phyloP scores from a whole-genome alignment of 1,140 invertebrate genomes.

The Euwallacea similis region DNA sequence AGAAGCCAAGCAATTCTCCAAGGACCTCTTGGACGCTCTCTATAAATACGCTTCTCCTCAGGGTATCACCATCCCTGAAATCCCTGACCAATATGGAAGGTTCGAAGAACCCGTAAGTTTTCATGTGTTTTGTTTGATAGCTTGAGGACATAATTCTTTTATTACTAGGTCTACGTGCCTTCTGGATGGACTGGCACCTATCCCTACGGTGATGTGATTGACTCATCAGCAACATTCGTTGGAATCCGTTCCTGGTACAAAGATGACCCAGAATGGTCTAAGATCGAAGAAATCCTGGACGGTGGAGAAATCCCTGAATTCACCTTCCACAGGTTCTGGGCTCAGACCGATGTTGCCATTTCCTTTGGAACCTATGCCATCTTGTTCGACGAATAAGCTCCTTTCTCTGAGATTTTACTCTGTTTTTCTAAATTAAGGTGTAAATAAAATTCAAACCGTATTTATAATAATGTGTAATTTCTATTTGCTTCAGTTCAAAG shows the following conservation, averaged over 20 bases:
- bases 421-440: neutral
- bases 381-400: conserved; percentile 33
- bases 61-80: conserved; percentile 32
- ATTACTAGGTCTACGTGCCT: conserved; percentile 34
- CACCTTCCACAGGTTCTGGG: conserved; percentile 39
- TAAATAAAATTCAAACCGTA: no score
- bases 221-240: conserved; percentile 34
- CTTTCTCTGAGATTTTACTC: neutral
- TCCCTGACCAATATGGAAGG: conserved; percentile 22
- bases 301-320: conserved; percentile 35
- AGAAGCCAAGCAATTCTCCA: conserved; percentile 23
- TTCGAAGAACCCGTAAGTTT: conserved; percentile 31
- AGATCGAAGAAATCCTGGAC: conserved; percentile 26
- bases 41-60: conserved; percentile 27
- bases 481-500: no score
- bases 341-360: conserved; percentile 36
- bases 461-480: no score
- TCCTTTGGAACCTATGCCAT: conserved; percentile 37
- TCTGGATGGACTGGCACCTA: conserved; percentile 32
- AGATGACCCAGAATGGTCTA: conserved; percentile 32
- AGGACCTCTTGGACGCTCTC: conserved; percentile 32
- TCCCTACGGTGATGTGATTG: conserved; percentile 35
- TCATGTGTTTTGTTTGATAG: neutral
- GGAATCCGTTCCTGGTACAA: conserved; percentile 36
- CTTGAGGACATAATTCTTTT: neutral